Base-by-base conservation (phyloP, 2,888 invertebrate genomes). In the Pyrgus malvae region DNA sequence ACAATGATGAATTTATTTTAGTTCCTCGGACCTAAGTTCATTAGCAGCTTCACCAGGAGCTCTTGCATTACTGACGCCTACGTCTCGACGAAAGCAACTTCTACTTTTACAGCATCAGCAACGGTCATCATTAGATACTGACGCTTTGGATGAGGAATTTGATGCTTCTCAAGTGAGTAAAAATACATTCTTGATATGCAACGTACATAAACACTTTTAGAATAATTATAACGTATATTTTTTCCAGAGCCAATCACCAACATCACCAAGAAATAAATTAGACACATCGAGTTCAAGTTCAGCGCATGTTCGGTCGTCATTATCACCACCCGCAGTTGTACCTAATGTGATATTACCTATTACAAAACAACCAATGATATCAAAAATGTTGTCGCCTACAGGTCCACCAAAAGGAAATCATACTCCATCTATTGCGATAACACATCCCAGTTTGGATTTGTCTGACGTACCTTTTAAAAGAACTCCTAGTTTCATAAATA, bases 71-170 rank as follows among this genome's bases (percentile, higher is more conserved):
- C 75, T 96, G 23, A 96, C 96, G 14, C 96, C 96, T 0, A 95
- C 95, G 5, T 94, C 96, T 1, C 92, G 94, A 70, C 91, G 96
- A 66, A 94, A 95, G 82, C 95, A 95, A 70, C 88, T 95, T 27
- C 84, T 96, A 29, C 80, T 96, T 65, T 81, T 96, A 48, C 96
- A 96, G 74, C 96, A 96, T 76, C 96, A 96, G 73, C 96, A 96
- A 78, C 90, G 96, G 61, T 96, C 96, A 55, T 96, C 96, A 9
- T 93, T 96, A 82, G 96, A 96, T 72, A 96, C 96, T 1, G 96
- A 96, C 72, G 95, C 93, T 14, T 85, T 96, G 55, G 95, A 95
- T 62, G 93, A 94, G 69, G 94, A 94, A 78, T 92, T 93, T 67
- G 92, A 92, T 73, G 91, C 91, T 35, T 93, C 93, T 59, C 92